Percentiles rank a stretch among this genome's conserved stretches.
Conservation (phyloP, 2,113 vertebrate species). For the Nothocercus nigrocapillus region DNA sequence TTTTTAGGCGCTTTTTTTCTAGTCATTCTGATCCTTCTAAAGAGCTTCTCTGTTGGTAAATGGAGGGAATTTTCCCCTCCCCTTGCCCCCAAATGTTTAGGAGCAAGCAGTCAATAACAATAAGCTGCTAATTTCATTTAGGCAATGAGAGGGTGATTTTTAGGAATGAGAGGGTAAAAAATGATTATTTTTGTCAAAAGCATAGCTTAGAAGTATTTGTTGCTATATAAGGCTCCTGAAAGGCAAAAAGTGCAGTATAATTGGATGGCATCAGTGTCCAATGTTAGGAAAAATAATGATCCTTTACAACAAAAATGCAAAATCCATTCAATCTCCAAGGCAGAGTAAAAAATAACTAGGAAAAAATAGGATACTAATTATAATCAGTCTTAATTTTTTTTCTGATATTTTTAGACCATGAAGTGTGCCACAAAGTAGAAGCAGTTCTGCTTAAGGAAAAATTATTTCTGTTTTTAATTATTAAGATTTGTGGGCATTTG, state of each 20-base stretch:
- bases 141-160: not conserved
- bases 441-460: not conserved
- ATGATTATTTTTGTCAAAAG: slow-evolving; percentile 20
- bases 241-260: not conserved
- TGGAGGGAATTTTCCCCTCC: not conserved
- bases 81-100: not conserved
- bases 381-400: not conserved
- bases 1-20: not conserved
- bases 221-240: not conserved
- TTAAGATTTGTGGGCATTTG: not conserved
- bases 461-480: not conserved
- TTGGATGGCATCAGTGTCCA: not conserved
- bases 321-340: not conserved
- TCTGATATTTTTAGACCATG: not conserved
- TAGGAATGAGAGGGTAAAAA: not conserved
- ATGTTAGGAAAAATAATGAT: slow-evolving; percentile 9
- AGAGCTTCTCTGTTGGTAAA: not conserved
- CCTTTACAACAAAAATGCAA: not conserved
- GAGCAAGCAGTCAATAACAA: not conserved
- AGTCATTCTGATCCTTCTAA: not conserved
- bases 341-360: not conserved
- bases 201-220: not conserved
- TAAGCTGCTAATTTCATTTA: slow-evolving; percentile 12
- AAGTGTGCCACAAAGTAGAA: not conserved
- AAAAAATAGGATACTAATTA: not conserved